Percentiles rank a stretch among this genome's conserved stretches.
phyloP scores from a whole-genome alignment of 2,113 vertebrate species.

The Tretioscincus oriximinensis region DNA sequence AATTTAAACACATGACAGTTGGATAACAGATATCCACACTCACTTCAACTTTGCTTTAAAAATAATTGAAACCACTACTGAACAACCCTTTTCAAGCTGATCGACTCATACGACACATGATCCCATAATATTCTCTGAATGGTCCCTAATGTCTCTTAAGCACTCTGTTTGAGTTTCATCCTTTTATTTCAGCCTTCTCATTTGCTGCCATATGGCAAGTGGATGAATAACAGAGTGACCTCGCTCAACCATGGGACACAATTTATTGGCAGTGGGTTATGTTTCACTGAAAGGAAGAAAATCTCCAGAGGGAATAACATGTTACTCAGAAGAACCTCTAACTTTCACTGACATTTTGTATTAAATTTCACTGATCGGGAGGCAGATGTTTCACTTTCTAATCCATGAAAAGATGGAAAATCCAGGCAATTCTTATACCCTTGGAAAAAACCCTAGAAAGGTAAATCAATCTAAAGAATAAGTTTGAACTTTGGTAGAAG shows the following conservation, averaged over 20 bases:
- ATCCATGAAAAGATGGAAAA: not conserved
- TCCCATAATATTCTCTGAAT: constrained; percentile 41
- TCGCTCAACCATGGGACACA: constrained; percentile 16
- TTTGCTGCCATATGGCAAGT: constrained; percentile 19
- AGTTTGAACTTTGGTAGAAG: no score
- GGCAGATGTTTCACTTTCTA: not conserved
- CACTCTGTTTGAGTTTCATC: constrained; percentile 50
- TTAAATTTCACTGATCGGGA: not conserved
- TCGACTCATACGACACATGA: constrained; percentile 21
- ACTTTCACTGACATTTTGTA: not conserved
- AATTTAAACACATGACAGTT: not conserved
- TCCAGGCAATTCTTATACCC: not conserved
- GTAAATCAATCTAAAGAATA: no score
- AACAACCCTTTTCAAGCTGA: constrained; percentile 2
- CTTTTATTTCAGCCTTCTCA: constrained; percentile 13
- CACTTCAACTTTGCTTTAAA: not conserved
- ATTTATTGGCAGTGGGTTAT: constrained; percentile 28
- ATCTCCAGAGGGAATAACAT: not conserved
- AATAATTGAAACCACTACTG: not conserved
- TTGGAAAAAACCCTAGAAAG: no score
- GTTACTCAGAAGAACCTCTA: constrained; percentile 9
- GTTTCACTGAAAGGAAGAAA: constrained; percentile 29
- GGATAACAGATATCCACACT: not conserved
- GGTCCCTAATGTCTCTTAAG: constrained; percentile 20
- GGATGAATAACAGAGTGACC: constrained; percentile 26